Percentiles rank a stretch among this genome's conserved stretches.
phyloP scores from a whole-genome alignment of 2,113 vertebrate species.

The Okapia johnstoni region DNA sequence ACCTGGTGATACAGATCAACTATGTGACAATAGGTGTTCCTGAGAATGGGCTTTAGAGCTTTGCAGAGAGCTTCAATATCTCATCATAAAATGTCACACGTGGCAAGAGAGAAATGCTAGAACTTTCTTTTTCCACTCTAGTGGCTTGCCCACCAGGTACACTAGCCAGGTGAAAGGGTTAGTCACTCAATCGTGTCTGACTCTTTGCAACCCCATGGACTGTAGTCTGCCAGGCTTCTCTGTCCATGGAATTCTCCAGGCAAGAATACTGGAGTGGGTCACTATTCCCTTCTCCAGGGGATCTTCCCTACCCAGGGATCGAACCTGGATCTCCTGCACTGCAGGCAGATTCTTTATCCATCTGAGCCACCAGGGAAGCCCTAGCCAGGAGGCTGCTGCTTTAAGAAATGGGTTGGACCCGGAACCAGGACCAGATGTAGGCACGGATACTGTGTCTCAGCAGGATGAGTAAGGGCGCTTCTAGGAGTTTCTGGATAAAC shows the following conservation, averaged over 20 bases:
- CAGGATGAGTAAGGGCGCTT: not conserved
- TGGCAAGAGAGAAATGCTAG: not conserved
- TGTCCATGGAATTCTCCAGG: not conserved
- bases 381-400: not conserved
- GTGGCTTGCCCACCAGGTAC: not conserved
- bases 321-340: not conserved
- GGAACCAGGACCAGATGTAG: not conserved
- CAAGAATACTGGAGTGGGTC: not conserved
- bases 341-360: not conserved
- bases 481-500: not conserved
- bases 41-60: not conserved
- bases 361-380: not conserved
- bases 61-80: not conserved
- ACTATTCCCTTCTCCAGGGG: not conserved
- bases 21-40: not conserved
- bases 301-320: not conserved
- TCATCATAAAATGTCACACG: not conserved
- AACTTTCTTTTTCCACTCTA: not conserved
- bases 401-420: not conserved
- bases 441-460: not conserved
- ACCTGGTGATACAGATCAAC: not conserved
- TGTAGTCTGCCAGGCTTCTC: not conserved
- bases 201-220: not conserved
- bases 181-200: not conserved
- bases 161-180: not conserved